Percentiles rank a stretch among this genome's conserved stretches.
Evolutionary conservation across 2,797 vertebrate genomes (phyloP).

Genomic region (Euphonia xanthogaster): DNA sequence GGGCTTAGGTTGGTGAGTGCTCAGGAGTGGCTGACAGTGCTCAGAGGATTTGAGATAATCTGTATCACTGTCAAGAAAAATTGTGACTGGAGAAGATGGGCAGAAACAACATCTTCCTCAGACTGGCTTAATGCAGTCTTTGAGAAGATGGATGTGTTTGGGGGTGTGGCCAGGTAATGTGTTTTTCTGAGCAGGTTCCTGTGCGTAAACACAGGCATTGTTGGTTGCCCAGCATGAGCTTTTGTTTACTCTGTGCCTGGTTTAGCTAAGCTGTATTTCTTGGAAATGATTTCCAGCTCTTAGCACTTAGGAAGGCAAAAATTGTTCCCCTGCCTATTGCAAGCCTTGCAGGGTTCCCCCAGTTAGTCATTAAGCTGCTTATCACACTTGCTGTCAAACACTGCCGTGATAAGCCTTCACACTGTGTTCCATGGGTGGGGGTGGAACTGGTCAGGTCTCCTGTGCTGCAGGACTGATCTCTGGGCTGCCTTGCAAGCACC

Average conservation of each 20-base stretch:
- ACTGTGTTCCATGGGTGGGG: background rate
- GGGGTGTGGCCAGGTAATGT: background rate
- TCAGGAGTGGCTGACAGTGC: background rate
- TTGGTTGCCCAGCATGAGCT: background rate
- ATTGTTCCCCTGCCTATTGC: background rate
- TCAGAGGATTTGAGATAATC: background rate
- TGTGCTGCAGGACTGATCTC: background rate
- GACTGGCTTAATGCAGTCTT: background rate
- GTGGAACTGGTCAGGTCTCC: background rate
- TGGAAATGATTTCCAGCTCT: background rate
- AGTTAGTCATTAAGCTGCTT: constrained; percentile 47
- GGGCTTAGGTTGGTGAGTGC: background rate
- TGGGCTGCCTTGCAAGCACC: background rate
- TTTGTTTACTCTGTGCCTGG: constrained; percentile 1
- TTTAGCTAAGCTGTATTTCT: background rate
- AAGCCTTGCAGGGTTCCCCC: background rate
- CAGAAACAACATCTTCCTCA: background rate
- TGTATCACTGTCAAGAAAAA: background rate
- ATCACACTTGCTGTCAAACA: background rate
- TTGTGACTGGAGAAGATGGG: background rate
- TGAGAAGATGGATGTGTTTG: background rate
- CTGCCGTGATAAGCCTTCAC: background rate
- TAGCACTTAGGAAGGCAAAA: background rate
- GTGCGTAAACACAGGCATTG: background rate
- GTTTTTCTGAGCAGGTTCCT: background rate